Evolutionary conservation across 2,888 invertebrate species (phyloP).

Genomic region (Acanthosepion pharaonis): DNA sequence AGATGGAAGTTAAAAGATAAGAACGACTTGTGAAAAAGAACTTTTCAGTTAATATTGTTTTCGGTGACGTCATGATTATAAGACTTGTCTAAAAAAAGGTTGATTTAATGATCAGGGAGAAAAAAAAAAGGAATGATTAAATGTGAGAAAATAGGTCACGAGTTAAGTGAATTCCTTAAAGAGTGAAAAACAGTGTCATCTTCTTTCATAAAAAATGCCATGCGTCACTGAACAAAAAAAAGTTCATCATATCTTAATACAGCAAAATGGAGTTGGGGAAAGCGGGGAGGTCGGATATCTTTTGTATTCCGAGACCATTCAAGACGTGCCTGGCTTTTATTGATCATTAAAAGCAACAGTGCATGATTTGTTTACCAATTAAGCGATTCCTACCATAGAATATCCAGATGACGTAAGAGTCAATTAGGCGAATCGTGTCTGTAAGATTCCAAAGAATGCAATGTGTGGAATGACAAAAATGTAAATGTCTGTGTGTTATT

Average conservation of each 20-base stretch:
- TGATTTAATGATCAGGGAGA: too few relatives aligned
- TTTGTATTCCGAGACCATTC: neutral
- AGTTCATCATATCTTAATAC: neutral
- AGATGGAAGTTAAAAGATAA: too few relatives aligned
- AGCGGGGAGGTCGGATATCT: neutral
- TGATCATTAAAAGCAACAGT: neutral
- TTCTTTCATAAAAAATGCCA: neutral
- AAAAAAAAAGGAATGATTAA: too few relatives aligned
- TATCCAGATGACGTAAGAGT: neutral
- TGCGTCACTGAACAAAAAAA: neutral
- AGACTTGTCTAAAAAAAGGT: too few relatives aligned
- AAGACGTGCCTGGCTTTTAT: neutral
- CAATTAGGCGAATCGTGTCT: neutral
- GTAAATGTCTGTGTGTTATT: too few relatives aligned
- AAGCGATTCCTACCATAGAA: neutral
- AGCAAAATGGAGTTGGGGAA: neutral
- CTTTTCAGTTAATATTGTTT: too few relatives aligned
- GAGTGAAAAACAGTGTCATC: neutral
- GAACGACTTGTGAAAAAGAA: too few relatives aligned
- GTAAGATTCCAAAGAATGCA: neutral
- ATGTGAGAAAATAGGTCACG: too few relatives aligned
- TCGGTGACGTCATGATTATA: too few relatives aligned
- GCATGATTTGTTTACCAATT: constrained; percentile 33
- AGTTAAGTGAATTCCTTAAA: too few relatives aligned
- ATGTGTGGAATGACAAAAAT: constrained; percentile 35